These are phyloP conservation scores for Panagrolaimus sp. DNA, from an alignment of 1,140 invertebrate genomes.

Conservation along the genomic window DNA sequence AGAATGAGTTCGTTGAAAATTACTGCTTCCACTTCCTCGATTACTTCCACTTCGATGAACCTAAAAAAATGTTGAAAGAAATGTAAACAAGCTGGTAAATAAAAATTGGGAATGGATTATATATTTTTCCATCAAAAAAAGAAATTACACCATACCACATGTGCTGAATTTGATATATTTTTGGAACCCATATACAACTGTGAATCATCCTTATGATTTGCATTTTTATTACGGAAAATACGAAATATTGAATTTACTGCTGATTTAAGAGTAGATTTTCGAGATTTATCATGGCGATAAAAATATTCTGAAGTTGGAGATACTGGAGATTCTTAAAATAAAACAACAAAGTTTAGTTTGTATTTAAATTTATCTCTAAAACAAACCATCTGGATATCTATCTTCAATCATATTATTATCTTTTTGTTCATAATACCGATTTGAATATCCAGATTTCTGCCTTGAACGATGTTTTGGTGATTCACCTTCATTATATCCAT, in stretches of 20 bases:
- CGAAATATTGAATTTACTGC: neutral
- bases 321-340: neutral
- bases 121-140: neutral
- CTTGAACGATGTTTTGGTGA: too few relatives aligned
- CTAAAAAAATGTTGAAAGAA: neutral
- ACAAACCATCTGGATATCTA: too few relatives aligned
- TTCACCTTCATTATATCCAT: too few relatives aligned
- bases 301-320: constrained; percentile 2
- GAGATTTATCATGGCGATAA: neutral
- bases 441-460: too few relatives aligned
- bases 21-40: neutral
- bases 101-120: too few relatives aligned
- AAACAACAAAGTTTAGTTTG: too few relatives aligned
- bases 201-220: neutral
- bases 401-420: too few relatives aligned
- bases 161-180: neutral
- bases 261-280: neutral
- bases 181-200: neutral
- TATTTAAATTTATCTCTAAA: too few relatives aligned
- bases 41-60: constrained; percentile 11
- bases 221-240: neutral
- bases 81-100: too few relatives aligned
- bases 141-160: neutral
- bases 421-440: too few relatives aligned
- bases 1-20: constrained; percentile 4